Evolutionary conservation across 2,888 invertebrate species (phyloP).

Genomic region (Stenodema calcarata): DNA sequence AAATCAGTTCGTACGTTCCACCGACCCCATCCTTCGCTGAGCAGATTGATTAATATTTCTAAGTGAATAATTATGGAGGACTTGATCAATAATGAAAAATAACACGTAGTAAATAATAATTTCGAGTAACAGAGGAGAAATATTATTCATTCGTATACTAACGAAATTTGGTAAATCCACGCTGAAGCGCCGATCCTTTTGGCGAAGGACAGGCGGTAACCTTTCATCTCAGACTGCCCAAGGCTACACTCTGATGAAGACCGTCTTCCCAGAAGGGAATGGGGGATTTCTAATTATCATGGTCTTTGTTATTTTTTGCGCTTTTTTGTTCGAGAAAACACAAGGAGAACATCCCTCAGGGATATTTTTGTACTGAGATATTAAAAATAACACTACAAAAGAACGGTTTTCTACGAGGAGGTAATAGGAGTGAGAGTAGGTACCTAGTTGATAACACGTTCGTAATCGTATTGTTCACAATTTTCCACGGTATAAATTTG

Average conservation of each 20-base stretch:
- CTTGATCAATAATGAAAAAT: too few species aligned
- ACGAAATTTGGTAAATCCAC: not conserved
- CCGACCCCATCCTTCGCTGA: too few species aligned
- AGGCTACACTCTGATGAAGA: constrained; percentile 41
- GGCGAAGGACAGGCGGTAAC: not conserved
- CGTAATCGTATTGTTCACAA: too few species aligned
- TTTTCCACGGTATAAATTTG: too few species aligned
- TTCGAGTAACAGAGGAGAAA: not conserved
- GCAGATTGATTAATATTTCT: too few species aligned
- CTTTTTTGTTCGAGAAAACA: not conserved
- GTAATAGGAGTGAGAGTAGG: too few species aligned
- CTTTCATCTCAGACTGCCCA: constrained; percentile 33
- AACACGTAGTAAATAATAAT: not conserved
- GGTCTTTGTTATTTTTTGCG: constrained; percentile 29
- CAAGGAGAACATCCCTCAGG: not conserved
- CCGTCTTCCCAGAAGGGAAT: constrained; percentile 8
- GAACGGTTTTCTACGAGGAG: not conserved
- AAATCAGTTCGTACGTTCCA: too few species aligned
- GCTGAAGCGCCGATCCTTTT: not conserved
- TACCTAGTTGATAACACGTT: too few species aligned
- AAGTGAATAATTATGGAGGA: too few species aligned
- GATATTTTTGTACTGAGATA: not conserved
- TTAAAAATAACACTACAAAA: not conserved
- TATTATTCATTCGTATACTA: not conserved
- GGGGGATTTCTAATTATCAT: constrained; percentile 42